phyloP scores from a whole-genome alignment of 2,113 vertebrate species.

The Hemiprocne comata region DNA sequence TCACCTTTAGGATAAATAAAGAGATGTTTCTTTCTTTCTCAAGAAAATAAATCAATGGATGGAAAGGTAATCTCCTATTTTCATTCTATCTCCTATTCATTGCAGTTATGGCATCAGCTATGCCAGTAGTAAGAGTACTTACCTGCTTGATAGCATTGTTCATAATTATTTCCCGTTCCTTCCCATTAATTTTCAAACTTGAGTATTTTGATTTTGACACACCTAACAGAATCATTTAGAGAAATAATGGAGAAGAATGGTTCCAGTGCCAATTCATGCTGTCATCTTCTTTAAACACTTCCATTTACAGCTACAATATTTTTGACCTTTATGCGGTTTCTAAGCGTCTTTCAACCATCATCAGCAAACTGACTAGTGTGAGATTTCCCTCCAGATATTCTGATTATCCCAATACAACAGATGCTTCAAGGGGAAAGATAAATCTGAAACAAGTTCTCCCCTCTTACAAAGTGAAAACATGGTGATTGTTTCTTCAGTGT shows the following conservation, averaged over 20 bases:
- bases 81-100: background rate
- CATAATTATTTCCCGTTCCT: conserved; percentile 57
- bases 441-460: background rate
- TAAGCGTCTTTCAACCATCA: conserved; percentile 12
- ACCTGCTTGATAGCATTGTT: background rate
- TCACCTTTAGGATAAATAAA: background rate
- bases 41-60: background rate
- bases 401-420: background rate
- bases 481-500: background rate
- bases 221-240: conserved; percentile 19
- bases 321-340: conserved; percentile 56
- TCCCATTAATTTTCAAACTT: conserved; percentile 46
- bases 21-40: background rate
- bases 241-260: conserved; percentile 41
- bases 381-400: background rate
- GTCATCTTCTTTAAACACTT: conserved; percentile 4
- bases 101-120: background rate
- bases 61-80: background rate
- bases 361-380: background rate
- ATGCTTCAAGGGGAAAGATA: background rate
- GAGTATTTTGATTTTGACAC: conserved; percentile 28
- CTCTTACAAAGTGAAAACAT: background rate
- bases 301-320: conserved; percentile 42
- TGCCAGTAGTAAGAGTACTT: background rate
- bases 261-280: background rate